Evolutionary conservation across 2,797 vertebrate genomes (phyloP), one percentile per base, ranked within the genome.

Genomic region (Sebastes oblongus): DNA sequence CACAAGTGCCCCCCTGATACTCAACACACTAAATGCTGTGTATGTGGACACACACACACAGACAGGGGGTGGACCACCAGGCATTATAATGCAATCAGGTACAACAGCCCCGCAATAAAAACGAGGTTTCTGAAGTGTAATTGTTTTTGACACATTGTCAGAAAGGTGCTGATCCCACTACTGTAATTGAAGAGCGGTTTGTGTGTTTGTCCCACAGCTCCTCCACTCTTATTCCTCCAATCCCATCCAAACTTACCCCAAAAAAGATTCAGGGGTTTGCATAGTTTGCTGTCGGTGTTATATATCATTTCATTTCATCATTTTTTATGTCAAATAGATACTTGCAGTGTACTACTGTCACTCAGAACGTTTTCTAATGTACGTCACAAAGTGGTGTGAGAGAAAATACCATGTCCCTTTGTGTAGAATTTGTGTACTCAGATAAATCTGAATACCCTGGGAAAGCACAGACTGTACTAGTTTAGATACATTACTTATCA

Each of bases 1-100:
- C 91, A 92, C 85, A 91, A 88, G 91, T 78, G 82, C 88, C 87
- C 88, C 34, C 62, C 73, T 9, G 46, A 54, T 6, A 14, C 65
- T 39, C 20, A 8, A 8, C 60, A 61, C 34, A 39, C 54, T 12
- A 36, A 16, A 60, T 22, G 16, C 61, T 14, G 22, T 4, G 39
- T 30, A 73, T 3, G 34, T 29, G 60, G 52, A 39, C 22, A 67
- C 9, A 46, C 9, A 46, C 78, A 81, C 29, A 65, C 3, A 68
- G 52, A 73, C 59, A 13, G 14, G 20, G 22, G 18, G 25, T 22
- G 12, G 54, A 58, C 25, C 16, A 39, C 2, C 58, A 71, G 42
- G 22, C 20, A 52, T 78, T 60, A 72, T 50, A 67, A 66, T 52
- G 32, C 65, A 66, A 52, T 88, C 75, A 82, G 0, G n/a, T 4